Evolutionary conservation across 2,888 invertebrate genomes (phyloP).

Genomic region (Melitaea athalia): DNA sequence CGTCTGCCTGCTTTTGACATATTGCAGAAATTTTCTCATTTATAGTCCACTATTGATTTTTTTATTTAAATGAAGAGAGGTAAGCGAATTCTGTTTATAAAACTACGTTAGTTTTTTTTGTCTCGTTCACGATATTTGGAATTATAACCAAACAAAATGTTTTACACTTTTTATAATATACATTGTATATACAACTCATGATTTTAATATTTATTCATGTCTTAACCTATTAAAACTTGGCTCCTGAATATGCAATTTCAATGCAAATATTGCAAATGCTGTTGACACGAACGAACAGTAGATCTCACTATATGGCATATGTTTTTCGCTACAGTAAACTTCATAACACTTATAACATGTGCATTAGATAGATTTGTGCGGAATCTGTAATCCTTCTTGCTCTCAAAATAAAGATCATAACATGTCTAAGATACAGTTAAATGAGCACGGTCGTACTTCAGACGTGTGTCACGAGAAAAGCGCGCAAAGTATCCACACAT

Average conservation of each 20-base stretch:
- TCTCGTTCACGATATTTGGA: not conserved
- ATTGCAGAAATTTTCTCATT: constrained; percentile 35
- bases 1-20: constrained; percentile 39
- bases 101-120: not conserved
- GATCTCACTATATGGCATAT: constrained; percentile 8
- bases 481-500: constrained; percentile 7
- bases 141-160: not conserved
- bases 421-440: not conserved
- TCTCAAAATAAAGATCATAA: constrained; percentile 7
- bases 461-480: constrained; percentile 19
- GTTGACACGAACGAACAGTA: constrained; percentile 13
- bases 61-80: constrained; percentile 17
- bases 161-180: not conserved
- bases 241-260: not conserved
- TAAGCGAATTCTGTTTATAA: not conserved
- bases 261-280: constrained; percentile 2
- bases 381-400: constrained; percentile 4
- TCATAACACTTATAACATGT: constrained; percentile 1
- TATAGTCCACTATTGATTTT: constrained; percentile 8
- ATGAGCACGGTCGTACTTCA: constrained; percentile 1
- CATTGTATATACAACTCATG: not conserved
- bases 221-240: not conserved
- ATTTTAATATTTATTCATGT: constrained; percentile 7
- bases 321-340: constrained; percentile 11
- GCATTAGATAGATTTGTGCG: not conserved